phyloP scores from a whole-genome alignment of 2,888 invertebrate species.

The Chymomyza fuscimana region DNA sequence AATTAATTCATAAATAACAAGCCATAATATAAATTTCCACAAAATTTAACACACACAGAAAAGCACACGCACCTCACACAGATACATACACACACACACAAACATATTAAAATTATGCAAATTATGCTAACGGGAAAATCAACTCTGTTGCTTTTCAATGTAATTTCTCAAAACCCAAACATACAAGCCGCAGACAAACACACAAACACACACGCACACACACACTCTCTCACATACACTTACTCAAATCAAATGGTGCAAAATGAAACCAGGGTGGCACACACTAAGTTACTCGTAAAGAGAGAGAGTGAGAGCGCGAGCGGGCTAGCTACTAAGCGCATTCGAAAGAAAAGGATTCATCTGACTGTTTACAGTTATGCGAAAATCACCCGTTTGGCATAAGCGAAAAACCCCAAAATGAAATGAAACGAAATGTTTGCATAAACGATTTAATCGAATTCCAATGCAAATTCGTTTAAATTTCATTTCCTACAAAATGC shows the following conservation, averaged over 20 bases:
- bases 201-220: slow-evolving; percentile 7
- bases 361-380: slow-evolving; percentile 42
- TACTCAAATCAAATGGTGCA: slow-evolving; percentile 35
- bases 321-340: not conserved
- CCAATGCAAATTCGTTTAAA: slow-evolving; percentile 79
- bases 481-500: slow-evolving; percentile 72
- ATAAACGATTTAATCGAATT: slow-evolving; percentile 79
- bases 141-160: slow-evolving; percentile 60
- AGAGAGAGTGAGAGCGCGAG: not conserved
- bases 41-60: slow-evolving; percentile 42
- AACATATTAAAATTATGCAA: slow-evolving; percentile 77
- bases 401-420: slow-evolving; percentile 68
- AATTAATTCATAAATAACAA: slow-evolving; percentile 74
- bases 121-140: slow-evolving; percentile 66
- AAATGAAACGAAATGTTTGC: slow-evolving; percentile 77
- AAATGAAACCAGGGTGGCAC: slow-evolving; percentile 24
- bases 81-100: slow-evolving; percentile 47
- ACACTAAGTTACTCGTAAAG: too few relatives aligned
- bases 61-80: not conserved
- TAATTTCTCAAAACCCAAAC: slow-evolving; percentile 40
- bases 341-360: slow-evolving; percentile 57
- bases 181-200: slow-evolving; percentile 5
- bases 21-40: slow-evolving; percentile 54
- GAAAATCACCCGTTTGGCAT: slow-evolving; percentile 18
- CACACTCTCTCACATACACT: not conserved